These are phyloP conservation scores for Ctenomys sociabilis DNA, from an alignment of 2,113 vertebrate genomes.

Conservation along the genomic window DNA sequence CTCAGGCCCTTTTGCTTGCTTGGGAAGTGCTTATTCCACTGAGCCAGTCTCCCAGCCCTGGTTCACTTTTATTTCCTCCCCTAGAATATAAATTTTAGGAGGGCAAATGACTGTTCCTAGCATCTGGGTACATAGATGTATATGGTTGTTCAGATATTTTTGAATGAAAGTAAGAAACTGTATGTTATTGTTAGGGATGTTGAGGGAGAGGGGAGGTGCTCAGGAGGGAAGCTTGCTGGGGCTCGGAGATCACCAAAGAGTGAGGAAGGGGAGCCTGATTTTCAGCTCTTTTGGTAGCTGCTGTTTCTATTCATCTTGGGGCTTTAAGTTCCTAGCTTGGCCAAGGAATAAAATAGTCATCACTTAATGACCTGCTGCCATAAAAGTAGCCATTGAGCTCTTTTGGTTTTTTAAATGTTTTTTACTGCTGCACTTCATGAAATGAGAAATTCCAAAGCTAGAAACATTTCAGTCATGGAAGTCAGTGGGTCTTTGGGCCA, in stretches of 20 bases:
- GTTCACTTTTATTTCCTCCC: background rate
- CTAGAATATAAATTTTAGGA: constrained; percentile 40
- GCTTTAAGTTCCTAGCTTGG: background rate
- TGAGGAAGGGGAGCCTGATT: background rate
- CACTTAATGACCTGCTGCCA: background rate
- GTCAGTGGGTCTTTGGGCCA: background rate
- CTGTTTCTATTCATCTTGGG: background rate
- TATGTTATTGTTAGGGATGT: background rate
- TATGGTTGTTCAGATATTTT: constrained; percentile 7
- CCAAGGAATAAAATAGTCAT: background rate
- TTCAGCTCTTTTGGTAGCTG: constrained; percentile 24
- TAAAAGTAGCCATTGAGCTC: background rate
- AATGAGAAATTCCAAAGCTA: constrained; percentile 3
- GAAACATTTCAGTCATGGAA: background rate
- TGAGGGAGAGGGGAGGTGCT: background rate
- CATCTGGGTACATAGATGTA: background rate
- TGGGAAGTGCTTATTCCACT: too few relatives aligned
- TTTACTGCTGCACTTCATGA: constrained; percentile 4
- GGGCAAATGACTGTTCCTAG: constrained; percentile 25
- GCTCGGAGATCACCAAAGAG: background rate
- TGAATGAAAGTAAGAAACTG: background rate
- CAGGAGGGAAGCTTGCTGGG: background rate
- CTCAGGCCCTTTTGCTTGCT: too few relatives aligned
- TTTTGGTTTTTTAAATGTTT: background rate
- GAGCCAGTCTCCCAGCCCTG: too few relatives aligned